Conservation (phyloP, 1,140 invertebrate species). For the Ips nitidus region DNA sequence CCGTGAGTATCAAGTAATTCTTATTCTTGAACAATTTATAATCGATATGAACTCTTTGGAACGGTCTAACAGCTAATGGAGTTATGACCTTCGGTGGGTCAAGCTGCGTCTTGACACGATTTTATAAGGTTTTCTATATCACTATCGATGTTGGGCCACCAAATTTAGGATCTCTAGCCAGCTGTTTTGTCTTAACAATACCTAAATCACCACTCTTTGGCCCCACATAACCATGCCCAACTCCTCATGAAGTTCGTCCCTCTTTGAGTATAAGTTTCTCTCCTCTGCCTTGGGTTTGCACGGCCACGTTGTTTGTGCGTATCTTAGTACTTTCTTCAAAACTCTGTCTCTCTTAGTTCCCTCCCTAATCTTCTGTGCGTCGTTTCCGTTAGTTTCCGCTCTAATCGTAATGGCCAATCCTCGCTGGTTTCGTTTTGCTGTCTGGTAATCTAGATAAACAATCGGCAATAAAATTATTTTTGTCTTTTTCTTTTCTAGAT, state of each 20-base stretch:
- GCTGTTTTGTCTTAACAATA: conserved; percentile 52
- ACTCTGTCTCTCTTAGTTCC: conserved; percentile 12
- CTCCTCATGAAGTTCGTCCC: conserved; percentile 37
- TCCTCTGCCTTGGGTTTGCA: conserved; percentile 4
- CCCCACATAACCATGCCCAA: conserved; percentile 42
- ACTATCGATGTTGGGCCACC: conserved; percentile 54
- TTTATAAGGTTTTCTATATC: conserved; percentile 23
- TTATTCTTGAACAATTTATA: conserved; percentile 45
- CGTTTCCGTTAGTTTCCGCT: too few relatives aligned
- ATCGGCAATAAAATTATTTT: conserved; percentile 38
- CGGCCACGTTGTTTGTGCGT: conserved; percentile 19
- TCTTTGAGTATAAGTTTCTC: too few relatives aligned
- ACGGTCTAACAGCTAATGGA: conserved; percentile 49
- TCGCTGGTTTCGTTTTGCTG: conserved; percentile 33
- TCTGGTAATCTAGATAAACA: too few relatives aligned
- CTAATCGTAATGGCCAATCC: conserved; percentile 21
- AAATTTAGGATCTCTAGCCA: conserved; percentile 51
- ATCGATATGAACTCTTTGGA: conserved; percentile 48
- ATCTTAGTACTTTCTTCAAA: not conserved
- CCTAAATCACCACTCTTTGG: conserved; percentile 51
- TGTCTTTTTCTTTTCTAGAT: conserved; percentile 43
- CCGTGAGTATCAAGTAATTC: conserved; percentile 41
- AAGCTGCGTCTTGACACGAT: conserved; percentile 23
- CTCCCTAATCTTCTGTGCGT: conserved; percentile 19
- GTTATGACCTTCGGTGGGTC: conserved; percentile 40